Evolutionary conservation across 1,140 invertebrate genomes (phyloP).

Genomic region (Aplysia californica): DNA sequence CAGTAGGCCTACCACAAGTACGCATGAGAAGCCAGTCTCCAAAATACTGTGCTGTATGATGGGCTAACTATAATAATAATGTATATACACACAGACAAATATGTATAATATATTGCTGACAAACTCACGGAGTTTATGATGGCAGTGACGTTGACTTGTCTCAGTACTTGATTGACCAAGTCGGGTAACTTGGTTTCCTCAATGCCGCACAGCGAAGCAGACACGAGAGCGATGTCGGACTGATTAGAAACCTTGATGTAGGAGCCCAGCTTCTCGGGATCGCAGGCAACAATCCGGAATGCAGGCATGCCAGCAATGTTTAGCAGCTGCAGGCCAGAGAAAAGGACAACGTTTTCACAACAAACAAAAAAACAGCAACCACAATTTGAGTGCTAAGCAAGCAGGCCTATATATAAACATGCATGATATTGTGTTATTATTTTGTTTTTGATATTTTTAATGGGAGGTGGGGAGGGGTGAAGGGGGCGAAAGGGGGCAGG

Average conservation of each 20-base stretch:
- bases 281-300: slow-evolving; percentile 43
- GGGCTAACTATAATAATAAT: not conserved
- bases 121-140: slow-evolving; percentile 44
- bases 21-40: not conserved
- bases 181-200: slow-evolving; percentile 31
- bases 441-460: not conserved
- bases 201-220: slow-evolving; percentile 40
- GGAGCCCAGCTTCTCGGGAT: slow-evolving; percentile 29
- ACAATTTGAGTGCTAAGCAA: not conserved
- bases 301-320: slow-evolving; percentile 36
- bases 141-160: slow-evolving; percentile 41
- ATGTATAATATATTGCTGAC: not conserved
- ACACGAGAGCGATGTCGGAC: slow-evolving; percentile 33
- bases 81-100: not conserved
- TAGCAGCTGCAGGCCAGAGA: slow-evolving; percentile 24
- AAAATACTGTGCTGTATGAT: not conserved
- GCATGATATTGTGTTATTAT: not conserved
- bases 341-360: not conserved
- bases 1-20: not conserved
- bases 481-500: not conserved
- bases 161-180: slow-evolving; percentile 32
- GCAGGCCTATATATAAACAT: not conserved
- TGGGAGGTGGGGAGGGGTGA: not conserved
- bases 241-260: slow-evolving; percentile 39
- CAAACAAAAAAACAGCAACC: not conserved